Percentiles rank a stretch among this genome's conserved stretches.
These are phyloP conservation scores for Hofmannophila pseudospretella DNA, from an alignment of 2,888 invertebrate genomes.

Conservation along the genomic window DNA sequence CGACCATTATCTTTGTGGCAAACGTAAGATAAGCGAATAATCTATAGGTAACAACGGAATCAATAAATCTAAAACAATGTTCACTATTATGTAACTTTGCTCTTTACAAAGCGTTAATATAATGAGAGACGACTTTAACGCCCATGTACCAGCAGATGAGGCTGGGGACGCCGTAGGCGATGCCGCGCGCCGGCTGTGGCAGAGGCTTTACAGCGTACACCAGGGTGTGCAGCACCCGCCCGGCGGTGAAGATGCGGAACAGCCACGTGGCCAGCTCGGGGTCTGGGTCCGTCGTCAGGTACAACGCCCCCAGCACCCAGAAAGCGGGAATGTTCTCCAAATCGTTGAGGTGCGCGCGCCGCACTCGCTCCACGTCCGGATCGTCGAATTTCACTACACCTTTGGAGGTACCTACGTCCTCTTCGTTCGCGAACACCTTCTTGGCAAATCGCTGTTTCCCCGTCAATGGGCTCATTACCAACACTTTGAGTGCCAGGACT, in stretches of 20 bases:
- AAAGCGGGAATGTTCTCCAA: conserved; percentile 84
- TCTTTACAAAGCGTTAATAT: conserved; percentile 26
- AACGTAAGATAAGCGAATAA: no score
- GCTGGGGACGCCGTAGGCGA: conserved; percentile 43
- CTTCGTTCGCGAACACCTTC: conserved; percentile 51
- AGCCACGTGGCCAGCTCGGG: conserved; percentile 35
- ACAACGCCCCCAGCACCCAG: conserved; percentile 75
- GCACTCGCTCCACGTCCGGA: conserved; percentile 53
- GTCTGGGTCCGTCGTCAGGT: conserved; percentile 74
- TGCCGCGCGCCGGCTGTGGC: conserved; percentile 72
- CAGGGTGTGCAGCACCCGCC: conserved; percentile 78
- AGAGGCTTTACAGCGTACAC: conserved; percentile 80
- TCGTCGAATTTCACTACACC: conserved; percentile 49
- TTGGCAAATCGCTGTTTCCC: conserved; percentile 31
- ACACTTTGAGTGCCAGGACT: conserved; percentile 40
- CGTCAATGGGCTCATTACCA: conserved; percentile 37
- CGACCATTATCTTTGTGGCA: no score
- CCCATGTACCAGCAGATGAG: conserved; percentile 52
- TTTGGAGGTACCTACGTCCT: conserved; percentile 35
- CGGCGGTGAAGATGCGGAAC: conserved; percentile 66
- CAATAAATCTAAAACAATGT: no score
- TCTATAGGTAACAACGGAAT: no score
- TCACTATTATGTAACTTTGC: no score
- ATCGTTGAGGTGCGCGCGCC: conserved; percentile 82
- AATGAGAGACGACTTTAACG: conserved; percentile 38